Evolutionary conservation across 2,797 vertebrate genomes (phyloP).

Genomic region (Mormyrops attenuatus): DNA sequence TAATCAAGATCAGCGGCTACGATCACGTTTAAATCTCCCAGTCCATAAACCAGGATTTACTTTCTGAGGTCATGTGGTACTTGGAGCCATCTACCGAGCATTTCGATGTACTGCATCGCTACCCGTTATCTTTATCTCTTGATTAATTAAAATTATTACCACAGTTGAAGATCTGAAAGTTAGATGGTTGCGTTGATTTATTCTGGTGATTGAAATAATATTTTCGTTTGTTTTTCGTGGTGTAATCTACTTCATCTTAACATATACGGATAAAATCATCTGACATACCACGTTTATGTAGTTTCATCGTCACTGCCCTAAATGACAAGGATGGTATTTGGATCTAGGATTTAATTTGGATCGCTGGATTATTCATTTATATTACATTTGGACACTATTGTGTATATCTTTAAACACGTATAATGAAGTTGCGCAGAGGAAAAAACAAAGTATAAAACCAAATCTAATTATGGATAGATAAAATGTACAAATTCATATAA

Average conservation of each 20-base stretch:
- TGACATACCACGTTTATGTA: background rate
- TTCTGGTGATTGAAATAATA: background rate
- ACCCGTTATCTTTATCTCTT: background rate
- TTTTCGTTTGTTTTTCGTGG: background rate
- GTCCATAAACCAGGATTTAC: background rate
- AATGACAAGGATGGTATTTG: background rate
- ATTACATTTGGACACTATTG: background rate
- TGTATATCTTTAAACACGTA: background rate
- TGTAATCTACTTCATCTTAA: background rate
- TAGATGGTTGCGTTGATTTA: background rate
- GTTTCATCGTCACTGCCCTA: background rate
- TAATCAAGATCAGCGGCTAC: background rate
- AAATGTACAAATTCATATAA: background rate
- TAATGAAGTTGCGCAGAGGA: background rate
- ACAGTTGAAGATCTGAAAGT: background rate
- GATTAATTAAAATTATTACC: background rate
- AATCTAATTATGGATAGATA: background rate
- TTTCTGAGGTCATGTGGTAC: background rate
- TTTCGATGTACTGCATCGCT: background rate
- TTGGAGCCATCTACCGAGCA: constrained; percentile 6
- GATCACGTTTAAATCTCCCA: background rate
- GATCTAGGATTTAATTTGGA: background rate
- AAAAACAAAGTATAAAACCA: background rate
- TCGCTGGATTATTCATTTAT: background rate
- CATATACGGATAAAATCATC: background rate